Evolutionary conservation across 2,797 vertebrate species (phyloP).

Genomic region (Chrysolophus pictus): DNA sequence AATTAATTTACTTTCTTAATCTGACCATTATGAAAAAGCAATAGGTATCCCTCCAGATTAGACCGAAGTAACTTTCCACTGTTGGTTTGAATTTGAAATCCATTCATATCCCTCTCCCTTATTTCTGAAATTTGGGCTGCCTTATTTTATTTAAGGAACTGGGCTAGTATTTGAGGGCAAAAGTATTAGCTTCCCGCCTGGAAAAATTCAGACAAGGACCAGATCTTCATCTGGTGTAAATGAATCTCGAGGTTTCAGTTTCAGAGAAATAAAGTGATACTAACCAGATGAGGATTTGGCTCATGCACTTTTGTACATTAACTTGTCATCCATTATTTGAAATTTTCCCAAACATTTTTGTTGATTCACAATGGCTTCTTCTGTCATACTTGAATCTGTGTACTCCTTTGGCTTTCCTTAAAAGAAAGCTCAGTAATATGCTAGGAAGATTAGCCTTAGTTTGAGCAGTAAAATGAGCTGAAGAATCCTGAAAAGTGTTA

Average conservation of each 20-base stretch:
- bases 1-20: neutral
- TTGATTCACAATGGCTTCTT: neutral
- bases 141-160: constrained; percentile 28
- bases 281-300: constrained; percentile 59
- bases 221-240: constrained; percentile 66
- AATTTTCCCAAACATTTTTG: constrained; percentile 1
- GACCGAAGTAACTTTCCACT: neutral
- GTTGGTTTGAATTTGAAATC: neutral
- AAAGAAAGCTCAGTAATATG: neutral
- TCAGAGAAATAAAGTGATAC: constrained; percentile 19
- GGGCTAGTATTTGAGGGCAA: constrained; percentile 33
- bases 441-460: neutral
- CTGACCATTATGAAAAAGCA: neutral
- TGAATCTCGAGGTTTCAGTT: constrained; percentile 45
- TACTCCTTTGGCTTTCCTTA: neutral
- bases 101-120: neutral
- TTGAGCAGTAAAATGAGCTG: neutral
- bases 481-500: neutral
- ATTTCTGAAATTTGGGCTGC: constrained; percentile 41
- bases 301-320: constrained; percentile 5
- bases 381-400: neutral
- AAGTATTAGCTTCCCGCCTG: constrained; percentile 43
- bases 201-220: constrained; percentile 61
- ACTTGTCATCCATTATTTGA: constrained; percentile 18
- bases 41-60: neutral